Conservation (phyloP, 2,797 vertebrate species). For the Centropyge bicolor region DNA sequence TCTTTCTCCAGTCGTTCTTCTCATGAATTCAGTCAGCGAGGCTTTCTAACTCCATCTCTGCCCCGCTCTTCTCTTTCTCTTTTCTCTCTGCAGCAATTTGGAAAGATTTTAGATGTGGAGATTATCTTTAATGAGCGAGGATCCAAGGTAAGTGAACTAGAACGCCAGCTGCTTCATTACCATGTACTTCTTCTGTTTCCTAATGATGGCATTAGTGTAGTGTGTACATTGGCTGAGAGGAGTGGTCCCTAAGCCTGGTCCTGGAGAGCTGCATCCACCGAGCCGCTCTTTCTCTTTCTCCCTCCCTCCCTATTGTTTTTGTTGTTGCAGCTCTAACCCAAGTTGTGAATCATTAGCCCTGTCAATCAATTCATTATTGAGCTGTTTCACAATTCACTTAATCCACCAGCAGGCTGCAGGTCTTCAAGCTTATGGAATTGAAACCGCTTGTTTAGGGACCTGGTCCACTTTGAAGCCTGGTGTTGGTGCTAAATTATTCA, state of each 20-base stretch:
- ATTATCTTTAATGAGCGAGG: conserved; percentile 99
- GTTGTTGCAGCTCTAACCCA: conserved; percentile 69
- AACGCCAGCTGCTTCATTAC: conserved; percentile 80
- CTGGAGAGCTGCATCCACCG: conserved; percentile 60
- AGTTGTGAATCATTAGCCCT: conserved; percentile 79
- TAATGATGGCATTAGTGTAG: conserved; percentile 79
- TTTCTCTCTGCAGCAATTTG: conserved; percentile 96
- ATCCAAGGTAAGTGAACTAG: conserved; percentile 95
- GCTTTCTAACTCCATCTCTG: conserved; percentile 70
- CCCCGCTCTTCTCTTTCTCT: conserved; percentile 71
- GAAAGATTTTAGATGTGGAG: conserved; percentile 99
- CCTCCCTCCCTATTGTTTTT: conserved; percentile 66
- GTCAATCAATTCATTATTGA: conserved; percentile 81
- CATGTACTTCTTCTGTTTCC: conserved; percentile 76
- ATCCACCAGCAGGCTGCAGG: conserved; percentile 65
- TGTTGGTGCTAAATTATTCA: conserved; percentile 43
- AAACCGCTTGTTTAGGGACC: conserved; percentile 58
- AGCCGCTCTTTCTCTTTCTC: conserved; percentile 32
- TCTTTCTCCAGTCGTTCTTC: conserved; percentile 66
- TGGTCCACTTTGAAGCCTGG: conserved; percentile 43
- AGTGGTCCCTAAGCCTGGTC: conserved; percentile 74
- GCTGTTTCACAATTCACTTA: conserved; percentile 75
- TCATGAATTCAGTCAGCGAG: conserved; percentile 65
- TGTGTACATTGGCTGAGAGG: conserved; percentile 75
- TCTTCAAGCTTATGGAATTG: conserved; percentile 56